These are phyloP conservation scores for Rutilus rutilus DNA, from an alignment of 2,113 vertebrate species.

Conservation along the genomic window DNA sequence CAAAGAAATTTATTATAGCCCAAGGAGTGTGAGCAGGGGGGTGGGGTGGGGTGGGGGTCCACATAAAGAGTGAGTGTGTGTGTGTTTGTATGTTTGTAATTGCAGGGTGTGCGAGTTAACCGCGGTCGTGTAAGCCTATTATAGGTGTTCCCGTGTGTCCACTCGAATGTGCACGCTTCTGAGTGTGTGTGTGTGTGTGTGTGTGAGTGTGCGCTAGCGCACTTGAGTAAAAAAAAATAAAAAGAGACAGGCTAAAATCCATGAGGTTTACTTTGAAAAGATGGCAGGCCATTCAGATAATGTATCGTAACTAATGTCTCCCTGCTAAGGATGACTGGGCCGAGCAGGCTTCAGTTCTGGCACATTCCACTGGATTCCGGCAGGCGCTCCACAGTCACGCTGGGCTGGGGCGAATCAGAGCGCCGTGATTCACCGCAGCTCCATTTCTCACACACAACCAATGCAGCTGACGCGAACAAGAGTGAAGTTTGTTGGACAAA, in stretches of 20 bases:
- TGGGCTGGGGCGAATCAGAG: conserved; percentile 57
- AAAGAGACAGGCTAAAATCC: conserved; percentile 69
- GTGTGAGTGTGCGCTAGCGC: not conserved
- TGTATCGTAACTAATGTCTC: conserved; percentile 86
- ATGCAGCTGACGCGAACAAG: conserved; percentile 12
- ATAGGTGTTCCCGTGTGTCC: conserved; percentile 30
- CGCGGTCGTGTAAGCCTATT: conserved; percentile 27
- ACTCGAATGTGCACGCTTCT: not conserved
- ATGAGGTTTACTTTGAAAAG: conserved; percentile 88
- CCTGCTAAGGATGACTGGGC: conserved; percentile 87
- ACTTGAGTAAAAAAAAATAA: conserved; percentile 2
- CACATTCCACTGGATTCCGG: conserved; percentile 89
- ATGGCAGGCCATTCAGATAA: conserved; percentile 82
- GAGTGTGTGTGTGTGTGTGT: not conserved
- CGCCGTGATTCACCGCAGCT: conserved; percentile 25
- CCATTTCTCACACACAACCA: conserved; percentile 30
- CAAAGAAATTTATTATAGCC: conserved; percentile 81
- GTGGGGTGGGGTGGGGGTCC: conserved; percentile 33
- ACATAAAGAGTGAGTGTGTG: conserved; percentile 34
- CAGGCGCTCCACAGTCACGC: conserved; percentile 73
- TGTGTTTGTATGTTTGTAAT: conserved; percentile 32
- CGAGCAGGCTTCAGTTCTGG: conserved; percentile 82
- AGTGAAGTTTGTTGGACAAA: conserved; percentile 27
- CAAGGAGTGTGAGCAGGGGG: conserved; percentile 62
- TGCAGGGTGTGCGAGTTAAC: conserved; percentile 34